phyloP scores from a whole-genome alignment of 1,140 invertebrate species.

The Chymomyza costata region DNA sequence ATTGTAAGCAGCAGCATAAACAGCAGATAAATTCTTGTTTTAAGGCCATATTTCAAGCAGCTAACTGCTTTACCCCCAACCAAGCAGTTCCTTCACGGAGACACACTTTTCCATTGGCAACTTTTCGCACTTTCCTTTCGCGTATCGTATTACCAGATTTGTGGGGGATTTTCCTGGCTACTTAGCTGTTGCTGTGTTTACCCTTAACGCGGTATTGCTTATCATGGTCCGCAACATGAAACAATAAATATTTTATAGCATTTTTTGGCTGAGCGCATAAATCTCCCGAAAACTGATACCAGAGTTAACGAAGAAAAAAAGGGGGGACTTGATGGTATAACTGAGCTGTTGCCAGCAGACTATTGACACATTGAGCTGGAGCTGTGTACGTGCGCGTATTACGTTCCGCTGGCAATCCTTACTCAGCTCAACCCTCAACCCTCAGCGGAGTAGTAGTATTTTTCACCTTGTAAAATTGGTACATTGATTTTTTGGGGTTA shows the following conservation, averaged over 20 bases:
- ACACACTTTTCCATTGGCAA: too few species aligned
- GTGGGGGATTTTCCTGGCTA: slow-evolving; percentile 11
- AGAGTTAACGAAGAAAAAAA: slow-evolving; percentile 16
- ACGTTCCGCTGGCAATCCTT: too few species aligned
- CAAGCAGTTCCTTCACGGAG: too few species aligned
- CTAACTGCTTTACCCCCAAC: slow-evolving; percentile 4
- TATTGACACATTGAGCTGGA: slow-evolving; percentile 50
- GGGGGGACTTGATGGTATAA: slow-evolving; percentile 9
- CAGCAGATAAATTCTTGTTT: slow-evolving; percentile 56
- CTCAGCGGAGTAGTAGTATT: too few species aligned
- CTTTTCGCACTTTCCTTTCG: neutral
- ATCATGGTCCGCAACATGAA: slow-evolving; percentile 58
- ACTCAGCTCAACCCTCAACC: too few species aligned
- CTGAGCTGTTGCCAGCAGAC: slow-evolving; percentile 44
- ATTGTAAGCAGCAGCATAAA: slow-evolving; percentile 9
- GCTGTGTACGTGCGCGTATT: too few species aligned
- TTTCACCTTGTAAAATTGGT: too few species aligned
- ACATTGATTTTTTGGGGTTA: too few species aligned
- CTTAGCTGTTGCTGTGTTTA: slow-evolving; percentile 41
- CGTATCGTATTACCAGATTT: slow-evolving; percentile 45
- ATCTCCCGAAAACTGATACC: slow-evolving; percentile 63
- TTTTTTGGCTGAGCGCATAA: slow-evolving; percentile 54
- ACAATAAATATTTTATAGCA: slow-evolving; percentile 68
- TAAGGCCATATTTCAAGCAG: slow-evolving; percentile 49
- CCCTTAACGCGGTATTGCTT: slow-evolving; percentile 41